A percentile compares a stretch with the other conserved stretches of the same genome.
phyloP scores from a whole-genome alignment of 2,797 vertebrate genomes.

The Myotis daubentonii region DNA sequence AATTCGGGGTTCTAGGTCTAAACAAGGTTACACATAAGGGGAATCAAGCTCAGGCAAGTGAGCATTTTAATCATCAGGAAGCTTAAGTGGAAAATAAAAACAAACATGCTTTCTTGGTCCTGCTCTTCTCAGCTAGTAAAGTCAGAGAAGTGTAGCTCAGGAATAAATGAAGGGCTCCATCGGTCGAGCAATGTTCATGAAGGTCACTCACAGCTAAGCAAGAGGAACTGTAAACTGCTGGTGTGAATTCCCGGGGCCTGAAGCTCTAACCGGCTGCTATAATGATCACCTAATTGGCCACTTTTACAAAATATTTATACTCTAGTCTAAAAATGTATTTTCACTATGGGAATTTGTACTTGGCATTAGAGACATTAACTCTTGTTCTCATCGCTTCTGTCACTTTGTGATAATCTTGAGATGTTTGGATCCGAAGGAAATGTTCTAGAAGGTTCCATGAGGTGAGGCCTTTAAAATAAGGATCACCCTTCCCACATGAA shows the following conservation, averaged over 20 bases:
- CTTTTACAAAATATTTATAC: conserved; percentile 8
- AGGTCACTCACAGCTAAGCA: neutral
- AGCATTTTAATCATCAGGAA: neutral
- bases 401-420: neutral
- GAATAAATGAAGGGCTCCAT: neutral
- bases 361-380: neutral
- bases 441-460: neutral
- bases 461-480: neutral
- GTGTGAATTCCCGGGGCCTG: neutral
- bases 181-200: neutral
- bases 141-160: neutral
- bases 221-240: neutral
- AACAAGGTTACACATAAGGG: neutral
- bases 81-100: neutral
- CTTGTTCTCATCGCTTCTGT: neutral
- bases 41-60: neutral
- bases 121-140: neutral
- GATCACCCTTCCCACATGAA: neutral
- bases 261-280: neutral
- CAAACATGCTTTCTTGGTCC: neutral
- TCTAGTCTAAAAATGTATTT: neutral
- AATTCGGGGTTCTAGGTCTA: neutral
- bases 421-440: neutral
- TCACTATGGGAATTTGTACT: neutral
- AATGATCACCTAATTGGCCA: neutral